A percentile compares a stretch with the other conserved stretches of the same genome.
phyloP scores from a whole-genome alignment of 2,797 vertebrate genomes.

The Alosa sapidissima region DNA sequence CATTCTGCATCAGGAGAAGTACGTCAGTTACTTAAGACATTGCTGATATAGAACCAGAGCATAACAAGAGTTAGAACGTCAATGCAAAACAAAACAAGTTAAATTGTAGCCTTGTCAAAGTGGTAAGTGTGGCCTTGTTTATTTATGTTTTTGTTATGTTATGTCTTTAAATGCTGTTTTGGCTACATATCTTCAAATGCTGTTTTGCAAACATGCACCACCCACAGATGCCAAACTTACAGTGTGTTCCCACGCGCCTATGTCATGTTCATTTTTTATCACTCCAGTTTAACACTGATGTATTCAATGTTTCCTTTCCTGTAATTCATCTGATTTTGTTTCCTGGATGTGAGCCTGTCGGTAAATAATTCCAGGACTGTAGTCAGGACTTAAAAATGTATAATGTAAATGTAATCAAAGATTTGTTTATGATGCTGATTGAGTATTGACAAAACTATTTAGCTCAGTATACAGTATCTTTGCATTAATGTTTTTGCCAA shows the following conservation, averaged over 20 bases:
- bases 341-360: not conserved
- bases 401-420: not conserved
- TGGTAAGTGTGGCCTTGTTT: not conserved
- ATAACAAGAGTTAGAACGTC: not conserved
- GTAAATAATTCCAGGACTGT: not conserved
- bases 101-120: not conserved
- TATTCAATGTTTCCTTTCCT: not conserved
- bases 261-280: not conserved
- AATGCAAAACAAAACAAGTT: not conserved
- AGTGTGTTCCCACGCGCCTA: not conserved
- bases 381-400: not conserved
- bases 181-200: not conserved
- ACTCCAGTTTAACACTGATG: not conserved
- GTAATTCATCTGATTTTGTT: not conserved
- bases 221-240: not conserved
- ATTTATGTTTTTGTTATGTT: not conserved
- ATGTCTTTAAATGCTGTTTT: not conserved
- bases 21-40: not conserved
- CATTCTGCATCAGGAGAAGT: not conserved
- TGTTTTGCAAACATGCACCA: slow-evolving; percentile 3
- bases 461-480: not conserved
- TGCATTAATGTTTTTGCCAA: not conserved
- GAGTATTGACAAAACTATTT: not conserved
- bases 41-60: not conserved
- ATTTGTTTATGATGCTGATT: not conserved